Evolutionary conservation across 2,797 vertebrate species (phyloP).

Genomic region (Discoglossus pictus): DNA sequence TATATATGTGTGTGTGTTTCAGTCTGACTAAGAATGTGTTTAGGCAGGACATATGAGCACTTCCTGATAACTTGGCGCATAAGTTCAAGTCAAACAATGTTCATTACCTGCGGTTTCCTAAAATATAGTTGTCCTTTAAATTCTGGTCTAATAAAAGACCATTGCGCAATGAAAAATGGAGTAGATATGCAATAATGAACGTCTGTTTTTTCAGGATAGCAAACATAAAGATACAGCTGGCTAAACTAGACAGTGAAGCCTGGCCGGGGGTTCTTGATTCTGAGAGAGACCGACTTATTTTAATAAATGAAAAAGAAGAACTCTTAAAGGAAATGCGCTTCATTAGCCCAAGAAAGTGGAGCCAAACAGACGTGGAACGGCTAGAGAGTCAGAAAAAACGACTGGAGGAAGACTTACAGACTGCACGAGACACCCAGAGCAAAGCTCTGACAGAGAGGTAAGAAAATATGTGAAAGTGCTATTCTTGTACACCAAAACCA

Average conservation of each 20-base stretch:
- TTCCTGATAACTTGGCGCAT: too few relatives aligned
- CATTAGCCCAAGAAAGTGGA: conserved; percentile 79
- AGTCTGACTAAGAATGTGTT: too few relatives aligned
- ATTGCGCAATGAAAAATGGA: too few relatives aligned
- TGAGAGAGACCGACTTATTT: conserved; percentile 89
- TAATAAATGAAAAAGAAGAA: conserved; percentile 97
- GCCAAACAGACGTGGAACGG: conserved; percentile 83
- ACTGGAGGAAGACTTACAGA: conserved; percentile 90
- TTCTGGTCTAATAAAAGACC: too few relatives aligned
- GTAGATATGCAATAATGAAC: neutral
- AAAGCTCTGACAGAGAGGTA: conserved; percentile 94
- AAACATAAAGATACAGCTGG: conserved; percentile 93
- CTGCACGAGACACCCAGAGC: conserved; percentile 91
- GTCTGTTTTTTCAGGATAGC: conserved; percentile 76
- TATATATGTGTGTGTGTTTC: too few relatives aligned
- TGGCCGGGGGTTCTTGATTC: conserved; percentile 96
- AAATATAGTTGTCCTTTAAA: too few relatives aligned
- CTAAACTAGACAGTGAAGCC: conserved; percentile 91
- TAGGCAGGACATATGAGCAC: too few relatives aligned
- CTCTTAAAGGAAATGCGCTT: conserved; percentile 95
- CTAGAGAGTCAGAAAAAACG: conserved; percentile 85
- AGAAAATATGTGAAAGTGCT: conserved; percentile 9
- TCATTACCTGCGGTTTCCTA: too few relatives aligned
- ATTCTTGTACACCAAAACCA: too few relatives aligned
- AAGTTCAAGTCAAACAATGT: too few relatives aligned